Percentiles rank a stretch among this genome's conserved stretches.
phyloP scores from a whole-genome alignment of 2,888 invertebrate genomes.

The Watsonalla binaria region DNA sequence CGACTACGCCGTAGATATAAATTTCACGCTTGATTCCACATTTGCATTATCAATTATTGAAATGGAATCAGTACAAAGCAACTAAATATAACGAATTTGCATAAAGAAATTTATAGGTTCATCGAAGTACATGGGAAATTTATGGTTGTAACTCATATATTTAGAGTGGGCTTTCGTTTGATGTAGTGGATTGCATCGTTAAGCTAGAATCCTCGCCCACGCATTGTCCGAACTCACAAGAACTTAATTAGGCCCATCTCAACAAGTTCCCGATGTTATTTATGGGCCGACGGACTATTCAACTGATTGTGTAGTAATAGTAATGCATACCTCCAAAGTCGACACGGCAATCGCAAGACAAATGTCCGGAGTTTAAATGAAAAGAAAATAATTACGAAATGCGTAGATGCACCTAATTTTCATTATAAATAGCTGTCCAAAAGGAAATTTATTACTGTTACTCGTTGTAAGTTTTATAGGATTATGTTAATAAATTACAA shows the following conservation, averaged over 20 bases:
- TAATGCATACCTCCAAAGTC: slow-evolving; percentile 46
- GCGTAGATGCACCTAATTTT: slow-evolving; percentile 14
- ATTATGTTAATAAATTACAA: neutral
- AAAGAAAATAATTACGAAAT: slow-evolving; percentile 24
- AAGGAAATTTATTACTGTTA: slow-evolving; percentile 11
- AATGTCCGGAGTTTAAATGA: slow-evolving; percentile 23
- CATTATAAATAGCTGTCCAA: slow-evolving; percentile 11
- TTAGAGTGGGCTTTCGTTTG: slow-evolving; percentile 32
- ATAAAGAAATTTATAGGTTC: slow-evolving; percentile 38
- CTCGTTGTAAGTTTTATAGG: neutral
- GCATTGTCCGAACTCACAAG: slow-evolving; percentile 55
- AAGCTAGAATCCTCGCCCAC: slow-evolving; percentile 54
- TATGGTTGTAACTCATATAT: slow-evolving; percentile 11
- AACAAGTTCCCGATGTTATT: slow-evolving; percentile 60
- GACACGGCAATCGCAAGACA: slow-evolving; percentile 39
- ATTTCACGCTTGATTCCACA: slow-evolving; percentile 43
- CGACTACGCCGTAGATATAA: slow-evolving; percentile 6
- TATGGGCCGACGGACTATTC: slow-evolving; percentile 61
- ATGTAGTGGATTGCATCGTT: slow-evolving; percentile 37
- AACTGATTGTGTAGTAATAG: slow-evolving; percentile 49
- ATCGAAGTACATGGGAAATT: slow-evolving; percentile 6
- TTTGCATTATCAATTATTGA: slow-evolving; percentile 66
- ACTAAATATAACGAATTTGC: slow-evolving; percentile 55
- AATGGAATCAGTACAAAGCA: slow-evolving; percentile 43
- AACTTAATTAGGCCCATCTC: slow-evolving; percentile 73